A percentile compares a stretch with the other conserved stretches of the same genome.
phyloP scores from a whole-genome alignment of 64 coral and sea anemone genomes.

The Stichodactyla helianthus region DNA sequence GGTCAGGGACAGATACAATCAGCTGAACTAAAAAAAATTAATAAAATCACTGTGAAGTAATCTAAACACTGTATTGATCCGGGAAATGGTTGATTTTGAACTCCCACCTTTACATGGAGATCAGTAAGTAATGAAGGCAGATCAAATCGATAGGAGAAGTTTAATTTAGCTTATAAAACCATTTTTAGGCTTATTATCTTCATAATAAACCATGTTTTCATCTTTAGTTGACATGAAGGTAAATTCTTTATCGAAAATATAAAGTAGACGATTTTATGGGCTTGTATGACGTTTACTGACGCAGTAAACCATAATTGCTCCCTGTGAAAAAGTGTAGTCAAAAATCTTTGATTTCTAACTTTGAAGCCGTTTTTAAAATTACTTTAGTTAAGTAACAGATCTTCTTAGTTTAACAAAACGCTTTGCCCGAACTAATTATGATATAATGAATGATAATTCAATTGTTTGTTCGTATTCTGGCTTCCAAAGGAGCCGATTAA shows the following conservation, averaged over 20 bases:
- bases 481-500: neutral
- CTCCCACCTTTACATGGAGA: neutral
- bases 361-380: neutral
- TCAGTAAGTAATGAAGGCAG: neutral
- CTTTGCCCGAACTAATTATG: neutral
- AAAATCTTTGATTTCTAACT: neutral
- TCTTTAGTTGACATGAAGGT: neutral
- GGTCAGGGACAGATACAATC: neutral
- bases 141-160: neutral
- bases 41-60: neutral
- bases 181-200: neutral
- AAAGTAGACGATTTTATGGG: neutral
- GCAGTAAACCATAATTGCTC: too few species aligned
- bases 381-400: neutral
- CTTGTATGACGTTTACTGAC: neutral
- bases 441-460: neutral
- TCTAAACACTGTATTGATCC: neutral
- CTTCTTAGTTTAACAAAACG: neutral
- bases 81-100: neutral
- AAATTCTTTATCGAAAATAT: neutral
- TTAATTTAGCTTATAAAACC: neutral
- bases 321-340: neutral
- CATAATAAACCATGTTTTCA: neutral
- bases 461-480: neutral
- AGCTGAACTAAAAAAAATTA: constrained; percentile 2